A percentile compares a stretch with the other conserved stretches of the same genome.
Evolutionary conservation across 1,140 invertebrate genomes (phyloP).

Genomic region (Papilio dardanus): DNA sequence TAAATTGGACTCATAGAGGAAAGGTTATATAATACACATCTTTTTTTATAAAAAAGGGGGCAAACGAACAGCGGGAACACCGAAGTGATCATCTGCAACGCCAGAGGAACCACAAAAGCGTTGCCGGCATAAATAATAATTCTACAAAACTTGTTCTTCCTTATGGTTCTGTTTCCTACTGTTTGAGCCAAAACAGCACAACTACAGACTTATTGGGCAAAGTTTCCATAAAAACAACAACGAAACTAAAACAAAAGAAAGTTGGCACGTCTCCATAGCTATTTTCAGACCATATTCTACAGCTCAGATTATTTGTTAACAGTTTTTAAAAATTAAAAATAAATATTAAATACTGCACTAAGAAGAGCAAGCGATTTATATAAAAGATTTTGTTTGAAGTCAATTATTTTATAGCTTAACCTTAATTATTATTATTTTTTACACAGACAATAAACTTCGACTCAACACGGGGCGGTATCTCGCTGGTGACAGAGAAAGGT

Average conservation of each 20-base stretch:
- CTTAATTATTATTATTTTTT: slow-evolving; percentile 19
- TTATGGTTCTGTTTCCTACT: neutral
- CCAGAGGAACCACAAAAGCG: too few relatives aligned
- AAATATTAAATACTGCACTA: neutral
- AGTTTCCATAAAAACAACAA: neutral
- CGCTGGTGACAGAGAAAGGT: slow-evolving; percentile 90
- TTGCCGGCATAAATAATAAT: too few relatives aligned
- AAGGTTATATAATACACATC: slow-evolving; percentile 83
- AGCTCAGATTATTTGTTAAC: neutral
- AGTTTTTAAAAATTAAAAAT: neutral
- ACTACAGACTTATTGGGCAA: neutral
- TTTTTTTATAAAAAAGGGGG: too few relatives aligned
- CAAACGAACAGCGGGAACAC: too few relatives aligned
- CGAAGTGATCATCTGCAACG: too few relatives aligned
- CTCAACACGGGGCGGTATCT: slow-evolving; percentile 89
- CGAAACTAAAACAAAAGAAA: neutral
- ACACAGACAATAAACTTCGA: slow-evolving; percentile 90
- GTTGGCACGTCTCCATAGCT: neutral
- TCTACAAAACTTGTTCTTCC: too few relatives aligned
- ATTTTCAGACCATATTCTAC: neutral
- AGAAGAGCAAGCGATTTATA: neutral
- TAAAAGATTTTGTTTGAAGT: too few relatives aligned
- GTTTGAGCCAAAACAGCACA: neutral
- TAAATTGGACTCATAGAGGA: slow-evolving; percentile 91
- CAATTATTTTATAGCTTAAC: too few relatives aligned